Evolutionary conservation across 2,113 vertebrate species (phyloP), one percentile per base, ranked within the genome.

Genomic region (Microtus ochrogaster): DNA sequence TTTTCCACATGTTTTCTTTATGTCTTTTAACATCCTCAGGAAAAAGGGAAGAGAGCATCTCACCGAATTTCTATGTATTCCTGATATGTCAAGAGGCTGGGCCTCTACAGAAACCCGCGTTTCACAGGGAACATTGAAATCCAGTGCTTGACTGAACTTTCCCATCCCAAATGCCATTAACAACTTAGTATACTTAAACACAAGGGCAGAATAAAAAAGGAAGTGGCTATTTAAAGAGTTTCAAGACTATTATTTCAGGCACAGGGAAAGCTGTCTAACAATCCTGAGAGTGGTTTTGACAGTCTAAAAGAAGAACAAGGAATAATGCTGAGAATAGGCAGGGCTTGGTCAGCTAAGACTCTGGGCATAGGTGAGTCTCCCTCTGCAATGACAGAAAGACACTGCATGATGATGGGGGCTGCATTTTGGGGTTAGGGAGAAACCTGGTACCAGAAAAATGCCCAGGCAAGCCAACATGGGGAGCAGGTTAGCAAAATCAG

Each of bases 41-140:
- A 89, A 13, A 44, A 24, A 77, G 13, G 61, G 21, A 19, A 63
- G 72, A 79, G 73, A 41, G 12, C 7, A 14, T 21, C 21, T 28
- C 2, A 9, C 7, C 66, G 36, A 2, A 36, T 81, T 79, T 66
- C 22, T 8, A n/a, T 41, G 0, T 39, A 4, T 44, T 13, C 12
- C 4, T 49, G 14, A 3, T 30, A 5, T 68, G 8, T 16, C 36
- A 41, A 63, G 4, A 41, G 12, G 55, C 55, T 55, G 55, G 55
- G 76, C 0, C 14, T 33, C 19, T 30, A 2, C 0, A 5, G 3
- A 6, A 8, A 22, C 4, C 4, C 11, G 30, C 8, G 16, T 33
- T 88, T 36, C 44, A 9, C 7, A 7, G 3, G 21, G 55, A 26
- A 3, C 7, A 49, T 39, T 3, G 1, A 70, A n/a, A 21, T 44